Evolutionary conservation across 2,113 vertebrate species (phyloP), one percentile per base, ranked within the genome.

Genomic region (Chrysemys picta): DNA sequence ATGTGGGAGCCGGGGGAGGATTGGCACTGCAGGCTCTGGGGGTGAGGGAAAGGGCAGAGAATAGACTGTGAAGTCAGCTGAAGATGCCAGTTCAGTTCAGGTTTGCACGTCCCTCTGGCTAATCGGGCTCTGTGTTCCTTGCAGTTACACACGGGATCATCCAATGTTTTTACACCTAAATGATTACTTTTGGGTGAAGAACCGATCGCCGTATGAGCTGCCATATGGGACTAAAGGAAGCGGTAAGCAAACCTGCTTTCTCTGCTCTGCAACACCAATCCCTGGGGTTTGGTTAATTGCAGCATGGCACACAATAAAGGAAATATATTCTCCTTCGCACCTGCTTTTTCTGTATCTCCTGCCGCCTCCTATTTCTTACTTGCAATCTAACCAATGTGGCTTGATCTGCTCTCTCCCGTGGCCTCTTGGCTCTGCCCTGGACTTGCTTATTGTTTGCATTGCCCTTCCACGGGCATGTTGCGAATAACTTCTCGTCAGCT

Each of bases 141-240:
- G 45, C 88, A 98, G 98, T 95, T 98, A 96, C 96, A 97, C 98
- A 1, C 97, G 97, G 80, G 97, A 98, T 5, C 98, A 98, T 82
- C 98, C 98, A 2, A 95, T 99, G 85, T 99, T 99, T 97, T 96
- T 99, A 94, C 99, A 98, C 97, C 96, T 99, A 92, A 98, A 98
- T 85, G 99, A 99, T 88, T 99, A 99, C 96, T 99, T 99, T 90
- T 99, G 99, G 99, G 98, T 96, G 87, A 98, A 99, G 96, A 98
- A 97, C 2, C 97, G 97, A 0, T 99, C 99, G 0, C 56, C 94
- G 35, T 98, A 98, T 0, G 97, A 98, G 83, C 98, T 99, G 96
- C 99, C 99, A 49, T 99, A 99, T 0, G 99, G 99, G 85, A 98
- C 99, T 42, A 99, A 99, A 75, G 99, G 98, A 86, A 99, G 98